These are phyloP conservation scores for Hydrozoanthus tunicans DNA, from an alignment of 64 coral and sea anemone genomes.

Conservation along the genomic window DNA sequence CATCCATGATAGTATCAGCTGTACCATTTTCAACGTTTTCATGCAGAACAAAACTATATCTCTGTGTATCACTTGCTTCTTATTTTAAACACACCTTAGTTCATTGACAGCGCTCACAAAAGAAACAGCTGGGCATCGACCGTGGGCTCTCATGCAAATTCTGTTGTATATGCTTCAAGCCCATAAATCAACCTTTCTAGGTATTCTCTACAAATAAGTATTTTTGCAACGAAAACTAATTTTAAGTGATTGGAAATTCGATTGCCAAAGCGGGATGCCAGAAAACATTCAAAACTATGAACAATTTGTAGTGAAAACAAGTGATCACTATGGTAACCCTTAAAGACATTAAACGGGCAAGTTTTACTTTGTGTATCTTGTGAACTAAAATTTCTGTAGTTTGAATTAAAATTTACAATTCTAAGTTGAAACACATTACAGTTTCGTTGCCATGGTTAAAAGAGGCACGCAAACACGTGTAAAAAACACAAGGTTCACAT, in stretches of 20 bases:
- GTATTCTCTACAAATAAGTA: not conserved
- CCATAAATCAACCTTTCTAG: no score
- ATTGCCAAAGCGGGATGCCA: not conserved
- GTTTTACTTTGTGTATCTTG: not conserved
- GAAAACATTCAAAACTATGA: not conserved
- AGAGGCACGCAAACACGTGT: no score
- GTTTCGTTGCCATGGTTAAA: no score
- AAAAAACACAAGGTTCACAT: no score
- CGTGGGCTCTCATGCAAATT: not conserved
- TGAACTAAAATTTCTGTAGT: not conserved
- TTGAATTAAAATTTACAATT: not conserved
- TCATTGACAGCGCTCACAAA: not conserved
- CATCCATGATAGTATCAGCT: not conserved
- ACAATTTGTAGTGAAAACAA: not conserved
- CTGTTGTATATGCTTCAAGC: not conserved
- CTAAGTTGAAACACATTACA: not conserved
- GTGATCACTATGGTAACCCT: not conserved
- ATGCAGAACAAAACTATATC: not conserved
- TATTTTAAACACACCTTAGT: not conserved
- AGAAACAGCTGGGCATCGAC: slow-evolving; percentile 7
- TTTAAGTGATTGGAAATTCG: not conserved
- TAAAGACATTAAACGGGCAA: not conserved
- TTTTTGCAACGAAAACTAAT: not conserved
- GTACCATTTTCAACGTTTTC: not conserved
- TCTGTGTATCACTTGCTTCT: not conserved